Base-by-base conservation (phyloP, 2,797 vertebrate genomes). In the Menidia menidia region DNA sequence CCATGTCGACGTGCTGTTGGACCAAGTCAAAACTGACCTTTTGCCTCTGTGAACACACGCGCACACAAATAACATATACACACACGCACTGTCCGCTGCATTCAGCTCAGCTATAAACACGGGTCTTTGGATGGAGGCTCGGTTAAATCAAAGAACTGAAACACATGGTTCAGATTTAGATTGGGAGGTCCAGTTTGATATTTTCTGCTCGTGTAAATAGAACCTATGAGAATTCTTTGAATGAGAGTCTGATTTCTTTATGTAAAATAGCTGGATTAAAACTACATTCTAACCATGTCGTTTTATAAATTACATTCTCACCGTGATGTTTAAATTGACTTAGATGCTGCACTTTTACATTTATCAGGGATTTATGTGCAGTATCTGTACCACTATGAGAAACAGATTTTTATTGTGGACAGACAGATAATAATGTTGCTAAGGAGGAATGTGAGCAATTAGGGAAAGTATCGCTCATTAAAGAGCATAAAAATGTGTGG, bases 1-100 rank as follows among this genome's bases (percentile, higher is more conserved):
- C 60, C 71, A 83, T 81, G 89, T 81, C 61, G 85, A 92, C 71
- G 80, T 89, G 88, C 83, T 74, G 83, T 87, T 87, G 80, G 78
- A 82, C 79, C 64, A 51, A 67, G 77, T 76, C 80, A 84, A 75
- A 71, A 79, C 67, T 77, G 77, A 89, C 84, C 89, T 83, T 78
- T 81, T 80, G 68, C 77, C 75, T 80, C 73, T 60, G 64, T 35
- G 58, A 73, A 78, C 42, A 78, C 64, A 76, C 66, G 60, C 58
- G 60, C 64, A 71, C 50, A 65, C 30, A 67, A 42, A 42, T 16
- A 41, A 64, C 18, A 57, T 4, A 61, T 15, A 47, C 4, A 48
- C 32, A 61, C 43, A 64, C 75, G 79, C 19, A 45, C 50, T 73
- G 15, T 35, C 77, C 66, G 78, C 61, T 66, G 53, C 74, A 78